Evolutionary conservation across 64 coral and sea anemone genomes (phyloP), one percentile per base, ranked within the genome.

Genomic region (Dendronephthya gigantea): DNA sequence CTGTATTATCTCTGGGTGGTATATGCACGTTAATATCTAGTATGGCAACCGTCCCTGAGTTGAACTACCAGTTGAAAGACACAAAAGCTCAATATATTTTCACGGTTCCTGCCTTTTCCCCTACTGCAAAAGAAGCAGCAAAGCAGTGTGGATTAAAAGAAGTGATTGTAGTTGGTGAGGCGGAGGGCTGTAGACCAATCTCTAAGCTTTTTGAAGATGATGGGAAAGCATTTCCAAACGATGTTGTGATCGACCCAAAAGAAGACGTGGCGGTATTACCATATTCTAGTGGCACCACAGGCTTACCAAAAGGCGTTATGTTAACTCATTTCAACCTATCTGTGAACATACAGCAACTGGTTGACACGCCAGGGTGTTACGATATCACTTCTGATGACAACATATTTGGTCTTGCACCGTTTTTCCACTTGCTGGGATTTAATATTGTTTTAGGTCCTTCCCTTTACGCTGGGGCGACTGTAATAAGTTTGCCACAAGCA

Each of bases 211-310:
- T 96, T 32, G 84, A 82, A 29, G 90, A 96, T 45, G 94, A 96
- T 40, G 94, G 94, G 12, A 82, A 39, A 14, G 68, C 43, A 3
- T 90, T 96, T 58, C 88, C 90, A 28, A 52, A 83, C 13, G 39
- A 82, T 50, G 27, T 87, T 81, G 85, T 40, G 41, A 90, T 91
- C 25, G 79, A 90, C 29, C 90, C 94, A 40, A 90, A 87, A 31
- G 82, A 96, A 19, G 90, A 92, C 48, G 15, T 92, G 16, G 33
- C 50, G 22, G 82, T 84, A 39, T 48, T 96, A 30, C 93, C 90
- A 31, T 92, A 92, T 41, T 96, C 93, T 13, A 96, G 93, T 40
- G 93, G 93, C 11, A 96, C 93, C 22, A 96, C 93, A 7, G 93
- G 93, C 50, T 1, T 89, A 12, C 74, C 88, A 30, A 96, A 96